Percentiles rank a stretch among this genome's conserved stretches.
phyloP scores from a whole-genome alignment of 2,113 vertebrate genomes.

The Halichoerus grypus region DNA sequence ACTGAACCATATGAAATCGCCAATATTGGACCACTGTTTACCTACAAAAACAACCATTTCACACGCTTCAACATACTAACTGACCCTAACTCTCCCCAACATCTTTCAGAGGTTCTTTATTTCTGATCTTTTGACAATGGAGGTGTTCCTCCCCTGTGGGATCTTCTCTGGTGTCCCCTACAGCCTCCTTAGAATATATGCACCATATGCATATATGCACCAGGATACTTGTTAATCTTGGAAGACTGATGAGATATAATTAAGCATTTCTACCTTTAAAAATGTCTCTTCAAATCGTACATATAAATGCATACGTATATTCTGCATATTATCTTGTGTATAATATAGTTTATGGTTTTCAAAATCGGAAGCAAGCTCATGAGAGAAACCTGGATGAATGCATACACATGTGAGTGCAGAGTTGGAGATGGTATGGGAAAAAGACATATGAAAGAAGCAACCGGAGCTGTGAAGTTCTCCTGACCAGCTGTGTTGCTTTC shows the following conservation, averaged over 20 bases:
- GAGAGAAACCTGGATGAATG: not conserved
- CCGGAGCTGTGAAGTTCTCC: constrained; percentile 2
- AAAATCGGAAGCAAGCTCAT: not conserved
- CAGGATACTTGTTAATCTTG: not conserved
- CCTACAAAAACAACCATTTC: not conserved
- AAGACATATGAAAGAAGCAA: constrained; percentile 18
- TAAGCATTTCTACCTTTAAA: not conserved
- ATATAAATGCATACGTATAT: not conserved
- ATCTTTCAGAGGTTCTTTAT: constrained; percentile 44
- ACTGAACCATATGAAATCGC: not conserved
- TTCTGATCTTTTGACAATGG: not conserved
- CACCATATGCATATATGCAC: too few species aligned
- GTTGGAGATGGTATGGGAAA: not conserved
- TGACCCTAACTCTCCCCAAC: not conserved
- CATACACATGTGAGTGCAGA: not conserved
- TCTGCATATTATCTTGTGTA: not conserved
- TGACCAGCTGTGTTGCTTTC: not conserved
- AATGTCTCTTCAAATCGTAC: constrained; percentile 22
- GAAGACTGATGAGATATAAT: not conserved
- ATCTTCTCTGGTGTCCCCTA: not conserved
- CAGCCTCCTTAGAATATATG: not conserved
- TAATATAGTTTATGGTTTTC: constrained; percentile 7
- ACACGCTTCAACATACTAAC: not conserved
- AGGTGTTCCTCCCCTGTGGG: not conserved
- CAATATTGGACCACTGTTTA: not conserved